A percentile compares a stretch with the other conserved stretches of the same genome.
phyloP scores from a whole-genome alignment of 2,797 vertebrate genomes.

The Chloroceryle amazona region DNA sequence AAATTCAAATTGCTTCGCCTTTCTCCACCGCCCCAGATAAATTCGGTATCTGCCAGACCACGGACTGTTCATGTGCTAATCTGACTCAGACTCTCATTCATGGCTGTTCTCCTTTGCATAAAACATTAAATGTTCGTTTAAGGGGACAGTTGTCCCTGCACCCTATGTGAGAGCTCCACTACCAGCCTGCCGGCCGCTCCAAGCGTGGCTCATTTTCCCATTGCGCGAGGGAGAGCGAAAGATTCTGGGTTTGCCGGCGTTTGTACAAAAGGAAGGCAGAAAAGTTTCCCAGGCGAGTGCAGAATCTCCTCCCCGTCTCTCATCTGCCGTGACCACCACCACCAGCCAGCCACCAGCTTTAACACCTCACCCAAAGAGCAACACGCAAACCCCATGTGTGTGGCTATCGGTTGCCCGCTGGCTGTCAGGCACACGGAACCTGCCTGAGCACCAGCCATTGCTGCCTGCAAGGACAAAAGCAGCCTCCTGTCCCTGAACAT shows the following conservation, averaged over 20 bases:
- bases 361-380: neutral
- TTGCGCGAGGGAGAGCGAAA: neutral
- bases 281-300: neutral
- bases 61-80: slow-evolving; percentile 55
- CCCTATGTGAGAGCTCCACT: neutral
- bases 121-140: slow-evolving; percentile 25
- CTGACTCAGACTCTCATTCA: slow-evolving; percentile 33
- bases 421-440: fast-evolving
- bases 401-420: fast-evolving
- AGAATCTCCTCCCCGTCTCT: neutral
- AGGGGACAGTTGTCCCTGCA: slow-evolving; percentile 15
- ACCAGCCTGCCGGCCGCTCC: neutral
- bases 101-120: slow-evolving; percentile 31
- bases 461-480: neutral
- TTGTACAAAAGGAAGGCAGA: neutral
- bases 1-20: neutral
- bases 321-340: neutral
- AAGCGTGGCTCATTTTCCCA: neutral
- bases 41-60: neutral
- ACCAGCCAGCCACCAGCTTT: neutral
- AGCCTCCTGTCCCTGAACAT: neutral
- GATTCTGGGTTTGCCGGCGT: neutral
- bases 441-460: neutral
- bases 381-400: fast-evolving
- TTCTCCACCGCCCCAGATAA: neutral